Evolutionary conservation across 2,888 invertebrate species (phyloP).

Genomic region (Hydraecia micacea): DNA sequence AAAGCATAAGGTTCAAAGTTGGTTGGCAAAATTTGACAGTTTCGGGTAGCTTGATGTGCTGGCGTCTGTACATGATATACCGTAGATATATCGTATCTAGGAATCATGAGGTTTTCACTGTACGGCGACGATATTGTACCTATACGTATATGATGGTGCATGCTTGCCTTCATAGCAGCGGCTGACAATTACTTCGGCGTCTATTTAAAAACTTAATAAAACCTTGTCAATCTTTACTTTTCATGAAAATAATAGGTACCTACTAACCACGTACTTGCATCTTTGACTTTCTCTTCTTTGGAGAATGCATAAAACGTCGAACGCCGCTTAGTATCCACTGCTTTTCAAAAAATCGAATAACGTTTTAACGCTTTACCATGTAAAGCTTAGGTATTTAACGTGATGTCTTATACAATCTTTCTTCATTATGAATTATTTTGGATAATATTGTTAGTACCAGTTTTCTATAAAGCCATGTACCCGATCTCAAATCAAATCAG

Average conservation of each 20-base stretch:
- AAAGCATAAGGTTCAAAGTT: too few species aligned
- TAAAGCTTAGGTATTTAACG: not conserved
- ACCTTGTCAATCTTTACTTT: not conserved
- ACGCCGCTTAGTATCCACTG: not conserved
- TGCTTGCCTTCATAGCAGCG: not conserved
- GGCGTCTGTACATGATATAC: too few species aligned
- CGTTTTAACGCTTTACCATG: not conserved
- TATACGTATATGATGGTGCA: not conserved
- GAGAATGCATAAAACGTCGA: not conserved
- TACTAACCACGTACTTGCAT: not conserved
- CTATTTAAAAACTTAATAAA: slow-evolving; percentile 15
- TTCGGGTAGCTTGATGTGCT: too few species aligned
- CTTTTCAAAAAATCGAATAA: not conserved
- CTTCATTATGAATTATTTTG: not conserved
- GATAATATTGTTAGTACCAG: not conserved
- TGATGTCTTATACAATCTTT: not conserved
- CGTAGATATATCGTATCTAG: too few species aligned
- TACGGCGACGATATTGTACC: not conserved
- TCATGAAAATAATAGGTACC: not conserved
- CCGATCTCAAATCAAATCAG: not conserved
- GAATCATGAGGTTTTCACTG: not conserved
- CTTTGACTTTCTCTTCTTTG: not conserved
- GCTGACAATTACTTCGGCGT: not conserved
- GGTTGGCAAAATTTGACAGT: too few species aligned
- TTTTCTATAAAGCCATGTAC: not conserved